Conservation (phyloP, 1,140 invertebrate species). For the Neodiprion pinetum region DNA sequence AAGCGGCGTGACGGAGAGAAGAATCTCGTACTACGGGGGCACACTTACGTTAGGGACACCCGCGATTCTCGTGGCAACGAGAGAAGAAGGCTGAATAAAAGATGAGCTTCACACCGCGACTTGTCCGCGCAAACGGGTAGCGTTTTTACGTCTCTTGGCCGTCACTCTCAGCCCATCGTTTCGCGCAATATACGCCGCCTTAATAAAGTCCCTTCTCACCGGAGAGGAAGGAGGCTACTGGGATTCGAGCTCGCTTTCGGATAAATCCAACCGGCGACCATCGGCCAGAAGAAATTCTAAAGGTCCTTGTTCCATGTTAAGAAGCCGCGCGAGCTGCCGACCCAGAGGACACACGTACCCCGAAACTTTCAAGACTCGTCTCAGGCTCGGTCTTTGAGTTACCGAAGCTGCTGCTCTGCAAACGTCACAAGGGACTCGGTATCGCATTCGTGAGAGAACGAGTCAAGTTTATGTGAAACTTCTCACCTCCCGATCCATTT, state of each 20-base stretch:
- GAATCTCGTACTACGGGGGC: not conserved
- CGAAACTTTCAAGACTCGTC: not conserved
- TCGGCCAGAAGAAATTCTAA: conserved; percentile 11
- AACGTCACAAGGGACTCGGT: too few relatives aligned
- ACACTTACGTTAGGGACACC: conserved; percentile 22
- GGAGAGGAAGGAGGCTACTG: conserved; percentile 14
- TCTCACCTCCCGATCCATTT: too few relatives aligned
- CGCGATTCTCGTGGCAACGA: conserved; percentile 26
- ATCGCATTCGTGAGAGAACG: too few relatives aligned
- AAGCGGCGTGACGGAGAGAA: too few relatives aligned
- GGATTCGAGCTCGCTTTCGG: not conserved
- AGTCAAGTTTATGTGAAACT: too few relatives aligned
- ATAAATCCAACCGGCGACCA: not conserved
- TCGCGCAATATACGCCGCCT: conserved; percentile 18
- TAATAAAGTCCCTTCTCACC: conserved; percentile 49
- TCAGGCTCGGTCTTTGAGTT: too few relatives aligned
- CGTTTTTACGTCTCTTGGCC: not conserved
- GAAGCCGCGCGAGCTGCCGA: conserved; percentile 27
- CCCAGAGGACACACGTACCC: not conserved
- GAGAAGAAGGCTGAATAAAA: conserved; percentile 52
- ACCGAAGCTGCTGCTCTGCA: too few relatives aligned
- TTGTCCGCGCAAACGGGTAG: conserved; percentile 40
- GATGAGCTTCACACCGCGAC: conserved; percentile 59
- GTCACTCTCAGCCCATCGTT: conserved; percentile 24
- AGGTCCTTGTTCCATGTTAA: conserved; percentile 30